Percentiles rank a stretch among this genome's conserved stretches.
These are phyloP conservation scores for Orchesellides sinensis DNA, from an alignment of 2,888 invertebrate genomes.

Conservation along the genomic window DNA sequence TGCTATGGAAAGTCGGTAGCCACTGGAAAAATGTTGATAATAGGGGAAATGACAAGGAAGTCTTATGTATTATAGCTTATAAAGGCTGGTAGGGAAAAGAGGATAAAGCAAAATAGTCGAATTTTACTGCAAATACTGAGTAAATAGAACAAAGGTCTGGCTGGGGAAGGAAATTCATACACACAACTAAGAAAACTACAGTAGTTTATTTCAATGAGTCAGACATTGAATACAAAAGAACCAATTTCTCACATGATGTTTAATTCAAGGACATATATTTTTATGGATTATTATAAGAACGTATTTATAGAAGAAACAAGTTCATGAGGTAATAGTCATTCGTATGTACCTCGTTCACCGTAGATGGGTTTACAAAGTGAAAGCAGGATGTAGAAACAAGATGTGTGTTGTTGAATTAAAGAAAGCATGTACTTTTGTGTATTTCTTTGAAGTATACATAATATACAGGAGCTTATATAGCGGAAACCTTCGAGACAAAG, in stretches of 20 bases:
- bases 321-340: neutral
- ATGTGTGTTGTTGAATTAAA: neutral
- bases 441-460: neutral
- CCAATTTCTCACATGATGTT: conserved; percentile 56
- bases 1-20: neutral
- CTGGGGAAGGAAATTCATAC: neutral
- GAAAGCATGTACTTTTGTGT: neutral
- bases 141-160: neutral
- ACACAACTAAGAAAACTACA: neutral
- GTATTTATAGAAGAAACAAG: too few relatives aligned
- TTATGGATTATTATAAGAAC: neutral
- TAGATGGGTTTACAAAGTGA: too few relatives aligned
- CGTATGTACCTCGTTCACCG: too few relatives aligned
- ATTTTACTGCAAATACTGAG: too few relatives aligned
- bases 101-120: too few relatives aligned
- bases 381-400: neutral
- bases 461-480: neutral
- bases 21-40: conserved; percentile 1
- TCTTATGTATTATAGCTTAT: neutral
- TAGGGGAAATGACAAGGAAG: conserved; percentile 1
- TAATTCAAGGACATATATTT: conserved; percentile 53
- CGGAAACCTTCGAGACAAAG: conserved; percentile 2
- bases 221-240: conserved; percentile 44
- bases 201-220: conserved; percentile 27
- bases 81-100: neutral